Evolutionary conservation across 1,140 invertebrate genomes (phyloP).

Genomic region (Leptinotarsa lineolata): DNA sequence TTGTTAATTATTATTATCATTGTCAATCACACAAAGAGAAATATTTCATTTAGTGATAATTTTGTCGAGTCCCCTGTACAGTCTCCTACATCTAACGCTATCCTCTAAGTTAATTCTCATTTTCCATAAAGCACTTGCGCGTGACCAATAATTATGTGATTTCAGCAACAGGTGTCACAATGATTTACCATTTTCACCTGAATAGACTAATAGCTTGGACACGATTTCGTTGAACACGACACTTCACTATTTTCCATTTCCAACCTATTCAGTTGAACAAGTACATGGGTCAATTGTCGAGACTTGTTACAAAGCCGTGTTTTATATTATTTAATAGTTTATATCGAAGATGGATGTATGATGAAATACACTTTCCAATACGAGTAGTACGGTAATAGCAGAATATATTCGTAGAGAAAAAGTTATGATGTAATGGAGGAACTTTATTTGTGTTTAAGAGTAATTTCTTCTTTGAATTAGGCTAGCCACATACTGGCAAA

Average conservation of each 20-base stretch:
- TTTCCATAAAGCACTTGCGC: constrained; percentile 22
- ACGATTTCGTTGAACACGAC: constrained; percentile 25
- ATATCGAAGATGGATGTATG: no score
- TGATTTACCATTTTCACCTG: constrained; percentile 28
- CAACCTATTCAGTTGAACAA: background rate
- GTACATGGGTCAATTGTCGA: constrained; percentile 7
- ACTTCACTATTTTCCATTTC: constrained; percentile 5
- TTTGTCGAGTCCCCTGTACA: no score
- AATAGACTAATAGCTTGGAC: constrained; percentile 24
- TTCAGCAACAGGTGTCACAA: constrained; percentile 28
- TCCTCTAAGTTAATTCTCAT: constrained; percentile 9
- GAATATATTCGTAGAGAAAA: no score
- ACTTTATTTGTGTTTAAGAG: no score
- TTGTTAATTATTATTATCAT: no score
- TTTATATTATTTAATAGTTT: background rate
- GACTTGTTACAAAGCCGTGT: background rate
- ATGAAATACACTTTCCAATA: no score
- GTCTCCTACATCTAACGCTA: background rate
- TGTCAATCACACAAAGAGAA: no score
- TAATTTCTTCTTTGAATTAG: no score
- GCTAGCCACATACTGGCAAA: no score
- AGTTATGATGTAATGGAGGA: no score
- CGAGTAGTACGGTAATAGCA: no score
- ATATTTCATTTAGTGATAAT: no score
- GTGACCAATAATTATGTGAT: constrained; percentile 32